Evolutionary conservation across 2,113 vertebrate genomes (phyloP).

Genomic region (Sus scrofa): T2T-Sscrofa CM000827.6:90463501-90464000

Average conservation of each 20-base stretch:
- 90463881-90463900: neutral
- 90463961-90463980: neutral
- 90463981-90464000: neutral
- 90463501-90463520: neutral
- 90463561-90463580: neutral
- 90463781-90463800: neutral
- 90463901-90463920: neutral
- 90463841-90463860: neutral
- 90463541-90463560: neutral
- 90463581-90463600: neutral
- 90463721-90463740: neutral
- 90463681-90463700: neutral
- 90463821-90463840: neutral
- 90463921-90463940: neutral
- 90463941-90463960: neutral
- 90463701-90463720: neutral
- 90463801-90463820: neutral
- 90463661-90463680: neutral
- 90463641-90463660: neutral
- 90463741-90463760: slow-evolving; percentile 32
- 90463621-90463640: neutral
- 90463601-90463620: neutral
- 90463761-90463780: neutral
- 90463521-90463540: neutral
- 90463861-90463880: rapidly evolving